Conservation (phyloP, 2,113 vertebrate species). For the Grammomys surdaster region DNA sequence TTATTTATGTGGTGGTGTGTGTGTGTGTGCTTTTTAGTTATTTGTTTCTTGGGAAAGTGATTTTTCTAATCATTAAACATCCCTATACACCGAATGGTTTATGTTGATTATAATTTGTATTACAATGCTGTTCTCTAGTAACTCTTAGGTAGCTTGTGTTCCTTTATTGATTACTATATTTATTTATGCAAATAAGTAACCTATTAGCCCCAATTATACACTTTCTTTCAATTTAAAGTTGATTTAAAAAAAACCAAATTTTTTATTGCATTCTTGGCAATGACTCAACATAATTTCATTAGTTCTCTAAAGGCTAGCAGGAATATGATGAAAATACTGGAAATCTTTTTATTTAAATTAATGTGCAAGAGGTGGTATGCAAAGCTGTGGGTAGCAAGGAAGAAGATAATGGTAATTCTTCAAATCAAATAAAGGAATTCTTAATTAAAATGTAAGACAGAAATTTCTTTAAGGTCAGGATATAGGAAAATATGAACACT, state of each 20-base stretch:
- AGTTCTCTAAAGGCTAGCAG: neutral
- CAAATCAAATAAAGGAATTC: neutral
- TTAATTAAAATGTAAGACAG: neutral
- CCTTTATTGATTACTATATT: conserved; percentile 67
- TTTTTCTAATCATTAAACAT: conserved; percentile 58
- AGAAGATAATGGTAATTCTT: neutral
- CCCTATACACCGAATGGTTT: conserved; percentile 44
- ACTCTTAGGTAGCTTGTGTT: conserved; percentile 44
- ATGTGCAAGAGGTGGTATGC: neutral
- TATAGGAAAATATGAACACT: neutral
- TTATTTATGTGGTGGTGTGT: neutral
- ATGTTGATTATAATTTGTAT: conserved; percentile 65
- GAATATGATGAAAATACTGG: neutral
- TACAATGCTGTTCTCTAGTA: conserved; percentile 47
- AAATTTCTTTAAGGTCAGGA: neutral
- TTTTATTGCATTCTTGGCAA: conserved; percentile 37
- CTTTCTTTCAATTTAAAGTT: conserved; percentile 67
- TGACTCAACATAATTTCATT: conserved; percentile 45
- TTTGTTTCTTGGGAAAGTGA: conserved; percentile 63
- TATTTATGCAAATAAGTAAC: conserved; percentile 73
- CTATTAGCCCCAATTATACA: conserved; percentile 39
- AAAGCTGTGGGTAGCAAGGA: neutral
- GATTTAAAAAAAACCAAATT: conserved; percentile 37
- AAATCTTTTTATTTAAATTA: conserved; percentile 49
- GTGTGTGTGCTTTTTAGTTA: conserved; percentile 60